Base-by-base conservation (phyloP, 2,113 vertebrate genomes). In the Hippolais icterina region DNA sequence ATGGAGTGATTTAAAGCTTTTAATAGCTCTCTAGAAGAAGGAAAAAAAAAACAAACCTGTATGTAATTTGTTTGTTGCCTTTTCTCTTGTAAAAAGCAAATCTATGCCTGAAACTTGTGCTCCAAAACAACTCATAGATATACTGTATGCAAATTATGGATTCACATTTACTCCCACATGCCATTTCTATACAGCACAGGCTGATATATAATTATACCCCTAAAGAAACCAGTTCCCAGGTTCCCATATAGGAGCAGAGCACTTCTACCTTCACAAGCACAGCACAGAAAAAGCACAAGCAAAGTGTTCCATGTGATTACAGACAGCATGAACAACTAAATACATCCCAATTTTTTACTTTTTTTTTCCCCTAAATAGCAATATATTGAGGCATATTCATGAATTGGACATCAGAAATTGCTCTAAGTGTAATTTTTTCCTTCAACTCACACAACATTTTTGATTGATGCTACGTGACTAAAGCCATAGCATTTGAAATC, bases 1-100 rank as follows among this genome's bases (percentile, higher is more conserved):
- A 85, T 12, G 0, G 68, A 93, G 31, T 68, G 83, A 91, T 93
- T 93, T 90, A 92, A 88, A 70, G 68, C 44, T 64, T 93, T 89
- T 81, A 89, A 68, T 33, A 94, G 82, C 49, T 70, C 56, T 94
- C 37, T 41, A 89, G 75, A 92, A 89, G 75, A 92, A 92, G 37
- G 15, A 54, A 76, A 69, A 93, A 50, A 47, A 76, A 31, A 19
- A 2, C 5, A 31, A 39, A 4, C 4, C 10, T 29, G 11, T 12
- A 37, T 60, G 3, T 35, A 42, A 83, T 56, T 94, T 77, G 41
- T 82, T 72, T 87, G 39, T 83, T 94, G 39, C 17, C 29, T 90
- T 88, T 88, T 39, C 19, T 81, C 52, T 89, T 46, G 20, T 46
- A 78, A 84, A 93, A 95, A 74, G 9, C 17, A 9, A 20, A 59